Evolutionary conservation across 2,888 invertebrate species (phyloP).

Genomic region (Panzeria rudis): DNA sequence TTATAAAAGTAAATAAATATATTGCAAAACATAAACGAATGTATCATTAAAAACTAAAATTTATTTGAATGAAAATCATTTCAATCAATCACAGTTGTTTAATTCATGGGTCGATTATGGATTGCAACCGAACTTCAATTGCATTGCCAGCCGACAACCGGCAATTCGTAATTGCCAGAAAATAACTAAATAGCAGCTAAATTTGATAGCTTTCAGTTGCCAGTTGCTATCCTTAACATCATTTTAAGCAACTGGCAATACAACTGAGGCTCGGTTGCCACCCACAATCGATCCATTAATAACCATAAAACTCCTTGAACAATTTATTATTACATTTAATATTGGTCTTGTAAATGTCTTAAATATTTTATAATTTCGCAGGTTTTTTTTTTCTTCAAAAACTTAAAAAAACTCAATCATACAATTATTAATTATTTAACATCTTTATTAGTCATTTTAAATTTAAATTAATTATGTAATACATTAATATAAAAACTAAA

Average conservation of each 20-base stretch:
- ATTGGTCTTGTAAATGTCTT: constrained; percentile 51
- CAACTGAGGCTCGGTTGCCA: too few relatives aligned
- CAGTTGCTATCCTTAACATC: too few relatives aligned
- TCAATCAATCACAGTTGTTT: not conserved
- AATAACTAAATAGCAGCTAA: too few relatives aligned
- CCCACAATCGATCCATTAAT: too few relatives aligned
- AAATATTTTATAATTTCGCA: constrained; percentile 46
- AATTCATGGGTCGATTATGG: too few relatives aligned
- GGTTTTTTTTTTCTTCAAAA: constrained; percentile 18
- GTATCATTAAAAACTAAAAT: constrained; percentile 50
- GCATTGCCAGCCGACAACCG: too few relatives aligned
- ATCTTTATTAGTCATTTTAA: constrained; percentile 52
- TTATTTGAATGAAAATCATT: not conserved
- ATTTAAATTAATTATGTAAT: constrained; percentile 24
- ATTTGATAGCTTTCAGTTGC: too few relatives aligned
- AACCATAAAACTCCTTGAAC: constrained; percentile 23
- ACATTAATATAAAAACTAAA: constrained; percentile 22
- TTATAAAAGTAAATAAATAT: constrained; percentile 62
- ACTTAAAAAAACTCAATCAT: constrained; percentile 9
- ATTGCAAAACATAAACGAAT: constrained; percentile 39
- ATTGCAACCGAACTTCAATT: too few relatives aligned
- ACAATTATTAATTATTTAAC: constrained; percentile 25
- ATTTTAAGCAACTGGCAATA: too few relatives aligned
- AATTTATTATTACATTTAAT: constrained; percentile 1
- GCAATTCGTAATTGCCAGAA: too few relatives aligned